These are phyloP conservation scores for Synchiropus splendidus DNA, from an alignment of 2,113 vertebrate genomes.

Conservation along the genomic window DNA sequence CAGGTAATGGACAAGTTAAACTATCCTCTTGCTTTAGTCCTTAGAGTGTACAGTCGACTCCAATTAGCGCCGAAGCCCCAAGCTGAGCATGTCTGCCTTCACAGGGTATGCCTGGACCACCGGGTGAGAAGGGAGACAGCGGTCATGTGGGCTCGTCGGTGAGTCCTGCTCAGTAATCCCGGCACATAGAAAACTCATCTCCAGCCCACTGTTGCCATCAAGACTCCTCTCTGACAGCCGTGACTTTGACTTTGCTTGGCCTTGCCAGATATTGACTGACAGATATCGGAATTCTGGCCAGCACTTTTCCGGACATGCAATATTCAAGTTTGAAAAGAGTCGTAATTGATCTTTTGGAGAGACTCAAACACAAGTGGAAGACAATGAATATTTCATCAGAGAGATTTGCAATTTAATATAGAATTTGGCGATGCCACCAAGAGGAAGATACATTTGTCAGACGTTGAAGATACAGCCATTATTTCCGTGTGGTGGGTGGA, in stretches of 20 bases:
- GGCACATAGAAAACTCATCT: slow-evolving; percentile 15
- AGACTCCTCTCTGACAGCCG: slow-evolving; percentile 5
- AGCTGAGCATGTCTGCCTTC: slow-evolving; percentile 22
- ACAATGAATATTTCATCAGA: no score
- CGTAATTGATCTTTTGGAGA: slow-evolving; percentile 1
- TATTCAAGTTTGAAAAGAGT: not conserved
- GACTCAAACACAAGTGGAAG: no score
- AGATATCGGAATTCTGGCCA: no score
- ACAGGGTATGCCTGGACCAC: slow-evolving; percentile 82
- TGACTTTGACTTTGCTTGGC: slow-evolving; percentile 4
- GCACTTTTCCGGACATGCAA: no score
- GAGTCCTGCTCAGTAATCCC: slow-evolving; percentile 23
- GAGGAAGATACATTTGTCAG: no score
- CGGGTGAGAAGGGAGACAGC: slow-evolving; percentile 85
- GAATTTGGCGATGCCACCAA: no score
- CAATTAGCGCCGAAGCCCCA: not conserved
- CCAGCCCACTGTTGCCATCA: slow-evolving; percentile 6
- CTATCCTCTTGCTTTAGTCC: not conserved
- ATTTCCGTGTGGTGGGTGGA: no score
- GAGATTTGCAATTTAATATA: no score
- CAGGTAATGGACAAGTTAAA: slow-evolving; percentile 63
- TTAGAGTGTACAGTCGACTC: not conserved
- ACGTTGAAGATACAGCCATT: no score
- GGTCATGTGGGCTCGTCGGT: slow-evolving; percentile 84
- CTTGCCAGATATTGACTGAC: slow-evolving; percentile 3